Evolutionary conservation across 2,888 invertebrate species (phyloP), one percentile per base, ranked within the genome.

Genomic region (Muschampia plurimacula): DNA sequence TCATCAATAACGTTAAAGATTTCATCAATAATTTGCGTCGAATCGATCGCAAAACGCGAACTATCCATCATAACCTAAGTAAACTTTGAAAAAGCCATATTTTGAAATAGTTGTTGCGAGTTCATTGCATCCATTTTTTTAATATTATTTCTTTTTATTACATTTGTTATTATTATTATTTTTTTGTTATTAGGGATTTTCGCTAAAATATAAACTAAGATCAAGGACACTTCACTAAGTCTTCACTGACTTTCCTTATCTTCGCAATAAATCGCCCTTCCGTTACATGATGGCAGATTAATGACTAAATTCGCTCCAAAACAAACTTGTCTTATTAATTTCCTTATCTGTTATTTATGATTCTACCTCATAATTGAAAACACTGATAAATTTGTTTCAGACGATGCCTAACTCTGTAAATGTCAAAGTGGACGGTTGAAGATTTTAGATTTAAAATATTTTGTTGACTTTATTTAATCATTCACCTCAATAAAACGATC

Each of bases 221-320:
- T 32, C 59, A 59, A 32, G 32, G 59, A 36, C 13, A 13, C 13
- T 9, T n/a, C n/a, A 8, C 55, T 22, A 28, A 8, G 22, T 52
- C 36, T 49, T 62, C 59, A 32, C 46, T 60, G 63, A 52, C 67
- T 88, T 74, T 77, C 77, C 81, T 86, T 87, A 87, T 86, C 85
- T 82, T 76, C 74, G 85, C 81, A 78, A 89, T 89, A 89, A 89
- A 89, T 89, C 83, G 69, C 78, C 78, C 82, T 86, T 81, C 81
- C 76, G 80, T 80, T 81, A 77, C 82, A 82, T 81, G 83, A 85
- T 84, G 84, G 84, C 83, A 87, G 86, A 87, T 87, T 87, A 88
- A 88, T 86, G 85, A 83, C 80, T 79, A 77, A 83, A 88, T 84
- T 84, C 80, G 79, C 82, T 85, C 79, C 81, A 82, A 86, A 86